These are phyloP conservation scores for Sthenelais limicola DNA, from an alignment of 2,888 invertebrate genomes.

Conservation along the genomic window DNA sequence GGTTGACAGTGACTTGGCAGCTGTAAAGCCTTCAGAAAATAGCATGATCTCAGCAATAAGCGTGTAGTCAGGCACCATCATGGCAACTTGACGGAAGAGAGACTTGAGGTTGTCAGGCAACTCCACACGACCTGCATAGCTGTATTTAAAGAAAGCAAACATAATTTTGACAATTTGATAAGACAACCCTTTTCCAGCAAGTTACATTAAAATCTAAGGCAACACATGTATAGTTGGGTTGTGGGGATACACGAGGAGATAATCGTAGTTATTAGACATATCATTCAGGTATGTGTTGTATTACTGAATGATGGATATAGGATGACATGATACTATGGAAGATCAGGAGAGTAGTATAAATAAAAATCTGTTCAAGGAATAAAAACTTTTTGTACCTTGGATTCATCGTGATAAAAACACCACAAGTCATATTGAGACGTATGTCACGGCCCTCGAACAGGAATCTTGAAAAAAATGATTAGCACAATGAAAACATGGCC, in stretches of 20 bases:
- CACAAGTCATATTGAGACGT: constrained; percentile 70
- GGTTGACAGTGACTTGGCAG: constrained; percentile 69
- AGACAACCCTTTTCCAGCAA: not conserved
- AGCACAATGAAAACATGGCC: too few relatives aligned
- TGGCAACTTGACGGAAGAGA: constrained; percentile 71
- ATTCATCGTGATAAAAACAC: constrained; percentile 72
- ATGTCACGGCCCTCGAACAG: constrained; percentile 72
- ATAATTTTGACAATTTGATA: not conserved
- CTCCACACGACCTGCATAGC: constrained; percentile 72
- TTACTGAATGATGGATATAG: not conserved
- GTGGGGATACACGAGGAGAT: too few relatives aligned
- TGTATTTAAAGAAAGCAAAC: constrained; percentile 45
- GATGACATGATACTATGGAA: not conserved
- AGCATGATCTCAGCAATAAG: constrained; percentile 72
- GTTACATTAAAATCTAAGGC: too few relatives aligned
- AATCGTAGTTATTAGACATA: not conserved
- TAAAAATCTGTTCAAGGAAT: too few relatives aligned
- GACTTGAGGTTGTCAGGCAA: constrained; percentile 72
- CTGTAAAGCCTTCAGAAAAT: constrained; percentile 71
- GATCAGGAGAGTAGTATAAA: not conserved
- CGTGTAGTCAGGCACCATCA: constrained; percentile 72
- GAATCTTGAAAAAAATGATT: constrained; percentile 56
- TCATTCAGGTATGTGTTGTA: not conserved
- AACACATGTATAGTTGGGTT: too few relatives aligned
- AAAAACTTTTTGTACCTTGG: too few relatives aligned